These are phyloP conservation scores for Edolisoma coerulescens DNA, from an alignment of 2,113 vertebrate genomes.

Conservation along the genomic window DNA sequence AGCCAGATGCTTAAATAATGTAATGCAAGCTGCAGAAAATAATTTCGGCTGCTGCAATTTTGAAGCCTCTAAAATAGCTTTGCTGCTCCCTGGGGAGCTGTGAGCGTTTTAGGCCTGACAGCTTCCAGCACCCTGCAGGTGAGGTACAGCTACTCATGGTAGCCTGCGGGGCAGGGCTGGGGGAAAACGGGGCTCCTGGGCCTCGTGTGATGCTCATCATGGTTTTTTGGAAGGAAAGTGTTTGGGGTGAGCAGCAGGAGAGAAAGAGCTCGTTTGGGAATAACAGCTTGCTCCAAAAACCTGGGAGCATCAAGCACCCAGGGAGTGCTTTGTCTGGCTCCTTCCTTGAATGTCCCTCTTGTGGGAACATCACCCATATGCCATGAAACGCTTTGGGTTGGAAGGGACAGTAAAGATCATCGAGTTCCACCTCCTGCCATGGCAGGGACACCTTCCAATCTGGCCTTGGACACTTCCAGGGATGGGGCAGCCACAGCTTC, in stretches of 20 bases:
- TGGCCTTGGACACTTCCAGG: neutral
- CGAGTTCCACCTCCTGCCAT: neutral
- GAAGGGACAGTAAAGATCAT: neutral
- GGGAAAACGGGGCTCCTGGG: neutral
- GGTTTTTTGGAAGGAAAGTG: neutral
- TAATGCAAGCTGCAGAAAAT: neutral
- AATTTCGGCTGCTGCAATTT: neutral
- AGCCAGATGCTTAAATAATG: neutral
- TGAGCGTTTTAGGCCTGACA: neutral
- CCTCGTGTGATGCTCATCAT: accelerated
- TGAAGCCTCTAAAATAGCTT: conserved; percentile 5
- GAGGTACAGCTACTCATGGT: neutral
- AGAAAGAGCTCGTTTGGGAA: neutral
- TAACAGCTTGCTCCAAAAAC: neutral
- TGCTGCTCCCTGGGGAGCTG: neutral
- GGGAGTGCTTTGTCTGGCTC: neutral
- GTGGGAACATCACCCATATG: neutral
- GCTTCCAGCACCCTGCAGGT: neutral
- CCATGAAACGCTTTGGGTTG: neutral
- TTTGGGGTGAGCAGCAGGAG: neutral
- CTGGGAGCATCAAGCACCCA: neutral
- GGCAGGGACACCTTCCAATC: neutral
- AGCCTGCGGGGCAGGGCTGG: neutral
- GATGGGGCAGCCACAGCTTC: neutral
- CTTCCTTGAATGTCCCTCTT: neutral